phyloP scores from a whole-genome alignment of 1,140 invertebrate species.

The Pseudomyrmex gracilis region DNA sequence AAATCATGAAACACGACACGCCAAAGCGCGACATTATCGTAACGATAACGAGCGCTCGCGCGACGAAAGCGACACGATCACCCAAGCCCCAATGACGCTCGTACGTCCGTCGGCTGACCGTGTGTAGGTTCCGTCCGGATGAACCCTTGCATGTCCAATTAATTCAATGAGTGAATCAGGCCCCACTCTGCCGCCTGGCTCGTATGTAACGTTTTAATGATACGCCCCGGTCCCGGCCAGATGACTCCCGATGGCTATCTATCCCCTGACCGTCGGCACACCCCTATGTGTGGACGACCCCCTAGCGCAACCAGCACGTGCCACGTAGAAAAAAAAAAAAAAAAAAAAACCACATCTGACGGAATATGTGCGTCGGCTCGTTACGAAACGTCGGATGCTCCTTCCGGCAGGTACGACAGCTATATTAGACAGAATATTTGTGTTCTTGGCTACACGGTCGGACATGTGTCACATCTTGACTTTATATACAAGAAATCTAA shows the following conservation, averaged over 20 bases:
- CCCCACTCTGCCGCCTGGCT: conserved; percentile 58
- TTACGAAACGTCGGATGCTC: conserved; percentile 58
- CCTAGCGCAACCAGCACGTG: conserved; percentile 80
- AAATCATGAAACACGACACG: conserved; percentile 12
- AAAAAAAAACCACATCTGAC: conserved; percentile 79
- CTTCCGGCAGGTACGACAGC: conserved; percentile 56
- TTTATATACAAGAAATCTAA: neutral
- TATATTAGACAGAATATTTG: conserved; percentile 31
- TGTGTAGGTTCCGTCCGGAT: conserved; percentile 57
- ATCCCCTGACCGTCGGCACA: conserved; percentile 81
- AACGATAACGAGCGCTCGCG: conserved; percentile 54
- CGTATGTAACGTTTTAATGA: conserved; percentile 82
- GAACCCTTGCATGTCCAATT: conserved; percentile 79
- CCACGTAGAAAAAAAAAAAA: conserved; percentile 68
- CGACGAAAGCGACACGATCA: conserved; percentile 41
- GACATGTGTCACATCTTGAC: neutral
- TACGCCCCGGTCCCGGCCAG: conserved; percentile 77
- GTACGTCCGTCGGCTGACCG: conserved; percentile 31
- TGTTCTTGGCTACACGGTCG: neutral
- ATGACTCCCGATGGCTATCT: conserved; percentile 85
- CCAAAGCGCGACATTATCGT: conserved; percentile 41
- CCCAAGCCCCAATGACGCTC: conserved; percentile 44
- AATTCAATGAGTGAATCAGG: conserved; percentile 82
- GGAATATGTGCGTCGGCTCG: conserved; percentile 76
- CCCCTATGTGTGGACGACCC: conserved; percentile 67